Base-by-base conservation (phyloP, 2,888 invertebrate genomes). In the Poecilobothrus nobilitatus region DNA sequence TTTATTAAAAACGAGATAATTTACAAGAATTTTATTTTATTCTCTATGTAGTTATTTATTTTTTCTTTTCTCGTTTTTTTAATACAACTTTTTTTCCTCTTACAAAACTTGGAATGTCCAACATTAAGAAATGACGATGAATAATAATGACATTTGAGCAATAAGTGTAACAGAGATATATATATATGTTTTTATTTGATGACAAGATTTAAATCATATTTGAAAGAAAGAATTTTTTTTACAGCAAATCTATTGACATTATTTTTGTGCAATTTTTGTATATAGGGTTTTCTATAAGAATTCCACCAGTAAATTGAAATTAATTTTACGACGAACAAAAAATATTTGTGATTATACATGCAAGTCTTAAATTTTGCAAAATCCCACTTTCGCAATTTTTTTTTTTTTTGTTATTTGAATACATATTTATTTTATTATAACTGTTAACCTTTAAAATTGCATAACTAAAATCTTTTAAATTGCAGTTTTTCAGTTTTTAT, bases 21-120 rank as follows among this genome's bases (percentile, higher is more conserved):
- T 63, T 22, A 63, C 22, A 63, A 63, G 63, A 63, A 63, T 22
- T 63, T 63, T 62, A 62, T 12, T 62, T 7, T 63, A 63, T 63
- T 63, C 53, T 53, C 53, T 18, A 53, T 15, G 9, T 6, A 12
- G 27, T 18, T 53, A 2, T 3, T 53, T 53, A 2, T 53, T 10
- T 37, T 12, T 37, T 37, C 7, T 37, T 37, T 37, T 37, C 9
- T 37, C 9, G 4, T 37, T 7, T 7, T 27, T 37, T 37, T 37
- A 37, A 37, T 1, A 37, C 37, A 37, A 37, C 2, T 10, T 37
- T 37, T 7, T 37, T 37, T 12, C 7, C 9, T 37, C 12, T 21
- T 63, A 8, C 9, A 63, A 63, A 63, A 63, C 18, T 53, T 53
- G 53, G 53, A 53, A 53, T 53, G 53, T 53, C 53, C 53, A 53